These are phyloP conservation scores for Epirrhoe alternata DNA, from an alignment of 2,888 invertebrate species.

Conservation along the genomic window DNA sequence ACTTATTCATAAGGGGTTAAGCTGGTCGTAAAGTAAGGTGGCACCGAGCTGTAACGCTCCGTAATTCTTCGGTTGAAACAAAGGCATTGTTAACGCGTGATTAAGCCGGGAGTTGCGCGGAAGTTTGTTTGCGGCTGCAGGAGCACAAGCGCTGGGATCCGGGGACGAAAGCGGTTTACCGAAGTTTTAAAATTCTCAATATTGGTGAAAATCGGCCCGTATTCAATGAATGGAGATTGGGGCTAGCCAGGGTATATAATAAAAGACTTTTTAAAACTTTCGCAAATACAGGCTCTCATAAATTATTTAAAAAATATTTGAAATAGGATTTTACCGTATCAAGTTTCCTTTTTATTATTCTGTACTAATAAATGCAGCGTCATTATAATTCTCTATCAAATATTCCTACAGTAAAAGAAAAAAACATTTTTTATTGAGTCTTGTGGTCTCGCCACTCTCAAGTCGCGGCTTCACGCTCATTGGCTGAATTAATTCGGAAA, in stretches of 20 bases:
- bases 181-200: neutral
- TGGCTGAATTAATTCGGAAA: constrained; percentile 37
- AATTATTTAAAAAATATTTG: too few species aligned
- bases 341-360: too few species aligned
- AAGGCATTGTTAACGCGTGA: constrained; percentile 37
- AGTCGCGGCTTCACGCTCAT: constrained; percentile 26
- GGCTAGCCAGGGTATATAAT: neutral
- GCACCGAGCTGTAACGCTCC: constrained; percentile 12
- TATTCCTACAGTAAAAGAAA: neutral
- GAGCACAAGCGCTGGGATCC: constrained; percentile 4
- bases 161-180: neutral
- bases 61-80: constrained; percentile 25
- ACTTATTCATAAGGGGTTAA: neutral
- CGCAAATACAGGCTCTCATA: neutral
- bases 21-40: constrained; percentile 13
- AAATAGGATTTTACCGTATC: too few species aligned
- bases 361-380: too few species aligned
- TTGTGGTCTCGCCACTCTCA: constrained; percentile 15
- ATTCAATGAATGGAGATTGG: neutral
- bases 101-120: constrained; percentile 32
- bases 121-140: constrained; percentile 16
- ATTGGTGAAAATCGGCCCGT: neutral
- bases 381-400: neutral
- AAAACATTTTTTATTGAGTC: neutral
- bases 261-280: neutral